A percentile compares a stretch with the other conserved stretches of the same genome.
Conservation (phyloP, 2,113 vertebrate species). For the Strix uralensis region DNA sequence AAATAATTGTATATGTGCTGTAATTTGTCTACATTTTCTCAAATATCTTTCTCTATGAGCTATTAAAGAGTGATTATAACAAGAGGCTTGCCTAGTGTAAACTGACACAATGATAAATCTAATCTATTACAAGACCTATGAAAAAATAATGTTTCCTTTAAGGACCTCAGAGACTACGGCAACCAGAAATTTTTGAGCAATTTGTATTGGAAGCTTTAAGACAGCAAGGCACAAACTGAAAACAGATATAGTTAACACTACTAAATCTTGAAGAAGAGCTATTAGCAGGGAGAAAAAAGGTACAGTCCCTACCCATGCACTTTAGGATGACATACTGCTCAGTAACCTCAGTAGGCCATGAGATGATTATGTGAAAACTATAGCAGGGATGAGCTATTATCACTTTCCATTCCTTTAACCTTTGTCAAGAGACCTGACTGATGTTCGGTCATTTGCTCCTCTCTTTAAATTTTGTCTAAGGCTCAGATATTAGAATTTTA, state of each 20-base stretch:
- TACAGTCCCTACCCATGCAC: background rate
- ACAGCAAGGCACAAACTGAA: background rate
- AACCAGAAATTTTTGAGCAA: background rate
- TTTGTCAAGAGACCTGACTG: slow-evolving; percentile 29
- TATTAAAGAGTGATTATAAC: background rate
- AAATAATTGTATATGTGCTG: slow-evolving; percentile 41
- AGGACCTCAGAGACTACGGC: background rate
- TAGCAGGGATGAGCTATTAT: slow-evolving; percentile 35
- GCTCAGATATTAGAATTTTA: slow-evolving; percentile 5
- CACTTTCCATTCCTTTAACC: slow-evolving; percentile 31
- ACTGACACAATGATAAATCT: background rate
- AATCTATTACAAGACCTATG: background rate
- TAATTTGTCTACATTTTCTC: background rate
- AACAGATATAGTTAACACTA: background rate
- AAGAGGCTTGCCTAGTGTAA: background rate
- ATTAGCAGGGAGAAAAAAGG: background rate
- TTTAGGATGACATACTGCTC: background rate
- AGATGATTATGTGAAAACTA: slow-evolving; percentile 22
- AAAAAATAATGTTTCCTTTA: background rate
- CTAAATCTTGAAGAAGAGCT: background rate
- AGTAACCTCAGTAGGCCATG: background rate
- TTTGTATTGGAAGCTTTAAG: background rate
- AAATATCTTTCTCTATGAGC: background rate
- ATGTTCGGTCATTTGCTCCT: slow-evolving; percentile 9
- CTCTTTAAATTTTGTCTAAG: slow-evolving; percentile 39